Evolutionary conservation across 2,113 vertebrate species (phyloP), one percentile per base, ranked within the genome.

Genomic region (Rhombomys opimus): DNA sequence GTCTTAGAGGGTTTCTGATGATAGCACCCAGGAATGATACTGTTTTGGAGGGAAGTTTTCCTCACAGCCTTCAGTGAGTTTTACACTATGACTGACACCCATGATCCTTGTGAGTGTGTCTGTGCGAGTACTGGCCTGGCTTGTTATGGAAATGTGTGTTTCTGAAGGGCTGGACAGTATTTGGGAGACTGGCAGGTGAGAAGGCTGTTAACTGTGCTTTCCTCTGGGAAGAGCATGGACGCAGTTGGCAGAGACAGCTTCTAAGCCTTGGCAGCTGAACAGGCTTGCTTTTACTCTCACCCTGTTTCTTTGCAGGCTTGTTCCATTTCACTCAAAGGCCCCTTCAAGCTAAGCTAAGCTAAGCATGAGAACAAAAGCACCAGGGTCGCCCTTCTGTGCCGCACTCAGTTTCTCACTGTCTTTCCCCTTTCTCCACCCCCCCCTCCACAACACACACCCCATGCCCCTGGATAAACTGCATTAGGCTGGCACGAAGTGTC

Each of bases 251-350:
- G 67, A 67, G n/a, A 88, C 13, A 20, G 15, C 67, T 73, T 77
- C 75, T 38, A 76, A 90, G 67, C 86, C 67, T 89, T 96, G 95
- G 91, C 87, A 76, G 9, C 67, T 22, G 11, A 91, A 89, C 89
- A 97, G 86, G 72, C 87, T 84, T 38, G 38, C 87, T 95, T 97
- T 94, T 92, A 78, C 70, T 87, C 80, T 70, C 87, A 46, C 27
- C 38, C 35, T 30, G 80, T 78, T 61, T 84, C 72, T 87, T 90
- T 89, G 59, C 92, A 87, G 88, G 95, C 65, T 81, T 90, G 67
- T 95, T 75, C 86, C 68, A 84, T 88, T 91, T 93, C 63, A 41
- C 80, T 94, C 67, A 81, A 93, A 91, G 14, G 61, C 15, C 41
- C 57, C 93, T 95, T 93, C 73, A 75, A 85, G 84, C 90, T 41